These are phyloP conservation scores for Loriculus beryllinus DNA, from an alignment of 2,797 vertebrate species.

Conservation along the genomic window DNA sequence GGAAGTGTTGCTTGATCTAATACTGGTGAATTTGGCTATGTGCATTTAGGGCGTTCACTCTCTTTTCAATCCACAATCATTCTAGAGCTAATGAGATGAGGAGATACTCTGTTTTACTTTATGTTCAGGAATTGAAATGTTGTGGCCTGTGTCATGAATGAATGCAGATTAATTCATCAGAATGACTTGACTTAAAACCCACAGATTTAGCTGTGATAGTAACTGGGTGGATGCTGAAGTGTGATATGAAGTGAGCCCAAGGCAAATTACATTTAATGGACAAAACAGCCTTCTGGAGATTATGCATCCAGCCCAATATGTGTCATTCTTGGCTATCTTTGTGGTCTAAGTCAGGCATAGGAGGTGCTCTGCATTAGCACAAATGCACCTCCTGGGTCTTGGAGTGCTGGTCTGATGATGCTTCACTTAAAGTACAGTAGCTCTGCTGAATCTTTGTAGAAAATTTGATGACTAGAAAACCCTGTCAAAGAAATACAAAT, in stretches of 20 bases:
- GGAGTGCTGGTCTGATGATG: background rate
- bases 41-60: background rate
- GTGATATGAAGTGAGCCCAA: background rate
- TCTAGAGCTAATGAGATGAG: background rate
- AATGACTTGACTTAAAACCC: background rate
- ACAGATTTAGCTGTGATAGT: background rate
- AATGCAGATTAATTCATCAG: background rate
- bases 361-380: background rate
- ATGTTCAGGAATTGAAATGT: background rate
- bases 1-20: background rate
- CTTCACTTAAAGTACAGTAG: background rate
- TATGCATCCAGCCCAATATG: background rate
- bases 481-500: background rate
- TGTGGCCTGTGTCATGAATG: background rate
- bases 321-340: rapidly evolving
- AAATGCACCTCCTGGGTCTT: background rate
- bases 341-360: rapidly evolving
- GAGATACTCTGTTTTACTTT: background rate
- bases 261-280: background rate
- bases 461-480: background rate
- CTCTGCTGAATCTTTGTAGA: background rate
- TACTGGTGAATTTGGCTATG: background rate
- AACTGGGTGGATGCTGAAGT: background rate
- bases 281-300: background rate
- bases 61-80: background rate